Evolutionary conservation across 2,888 invertebrate species (phyloP), one percentile per base, ranked within the genome.

Genomic region (Adelognathus sp.): DNA sequence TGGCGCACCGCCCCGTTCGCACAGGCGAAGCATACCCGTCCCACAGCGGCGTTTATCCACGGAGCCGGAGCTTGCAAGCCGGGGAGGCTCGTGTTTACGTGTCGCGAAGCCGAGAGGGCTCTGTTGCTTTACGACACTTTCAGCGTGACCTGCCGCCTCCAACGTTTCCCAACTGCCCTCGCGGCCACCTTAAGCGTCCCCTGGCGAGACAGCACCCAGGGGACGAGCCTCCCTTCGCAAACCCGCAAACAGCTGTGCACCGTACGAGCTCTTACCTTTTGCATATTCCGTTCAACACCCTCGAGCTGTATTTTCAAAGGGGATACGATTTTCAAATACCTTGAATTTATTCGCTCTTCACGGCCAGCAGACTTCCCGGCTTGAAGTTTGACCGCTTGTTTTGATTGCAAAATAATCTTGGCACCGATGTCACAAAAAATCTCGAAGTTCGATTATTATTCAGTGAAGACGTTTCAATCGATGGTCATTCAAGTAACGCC

Each of bases 81-180:
- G 16, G 33, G 21, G 46, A 21, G 31, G 18, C 50, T 69, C 56
- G 41, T 69, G 67, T 69, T 69, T 69, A 69, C 56, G 67, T 56
- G 56, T 69, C 56, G 67, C 39, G 29, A 69, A 69, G 56, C 67
- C 41, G 21, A 56, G 44, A n/a, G n/a, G 31, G 56, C 29, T 14
- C 66, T 27, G 50, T n/a, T 58, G 52, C 54, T 69, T 69, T 69
- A 21, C 67, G 67, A 69, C 67, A 58, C 67, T 56, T 69, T 69
- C 67, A 56, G 56, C 67, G 56, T 44, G 31, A 69, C 29, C 67
- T 41, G 36, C 52, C 41, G 29, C 14, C 41, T 14, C 21, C 27
- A 21, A 27, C 39, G 27, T 39, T 27, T 24, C 24, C 24, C 11
- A 9, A 50, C 5, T 36, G n/a, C n/a, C 36, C 36, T 36, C 36